Base-by-base conservation (phyloP, 2,888 invertebrate species). In the Theodoxus fluviatilis region DNA sequence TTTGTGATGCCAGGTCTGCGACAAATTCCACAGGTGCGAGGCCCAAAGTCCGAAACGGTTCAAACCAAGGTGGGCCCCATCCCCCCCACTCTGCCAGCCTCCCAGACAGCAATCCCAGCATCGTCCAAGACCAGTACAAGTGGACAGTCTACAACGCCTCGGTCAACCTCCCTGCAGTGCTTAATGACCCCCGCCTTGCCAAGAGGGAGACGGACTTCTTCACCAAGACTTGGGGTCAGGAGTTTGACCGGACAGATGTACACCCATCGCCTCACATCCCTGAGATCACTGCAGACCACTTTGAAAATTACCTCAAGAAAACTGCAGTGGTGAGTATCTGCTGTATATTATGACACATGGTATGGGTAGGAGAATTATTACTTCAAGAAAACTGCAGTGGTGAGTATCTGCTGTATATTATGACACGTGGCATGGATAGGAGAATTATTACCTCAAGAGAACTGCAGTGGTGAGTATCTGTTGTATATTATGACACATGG, bases 171-270 rank as follows among this genome's bases (percentile, higher is more conserved):
- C 95, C 98, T 47, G 96, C 97, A 71, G 96, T 96, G 77, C 90
- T 98, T 74, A 98, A 97, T 89, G 97, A 98, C 88, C 98, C 98
- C 0, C 92, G 93, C 75, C 85, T 88, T 38, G 81, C 85, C 40
- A 92, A 93, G 83, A 93, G 96, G 76, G 98, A 87, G 75, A 84
- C 84, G 9, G 90, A 96, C 87, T 95, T 99, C 84, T 96, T 99
- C 84, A 96, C 96, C 0, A 95, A 95, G 87, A 96, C 96, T 74
- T 99, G 98, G 98, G 98, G 99, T 59, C 97, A 97, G 82, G 90
- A 91, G 72, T 99, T 99, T 88, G 91, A 95, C 28, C 96, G 96
- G 75, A 89, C 91, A 35, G 91, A 92, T 61, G 91, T 96, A 79
- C 90, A 92, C 49, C 91, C 92, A 77, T 94, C 94, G 80, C 91